phyloP scores from a whole-genome alignment of 2,797 vertebrate species.

The Pseudochaenichthys georgianus region DNA sequence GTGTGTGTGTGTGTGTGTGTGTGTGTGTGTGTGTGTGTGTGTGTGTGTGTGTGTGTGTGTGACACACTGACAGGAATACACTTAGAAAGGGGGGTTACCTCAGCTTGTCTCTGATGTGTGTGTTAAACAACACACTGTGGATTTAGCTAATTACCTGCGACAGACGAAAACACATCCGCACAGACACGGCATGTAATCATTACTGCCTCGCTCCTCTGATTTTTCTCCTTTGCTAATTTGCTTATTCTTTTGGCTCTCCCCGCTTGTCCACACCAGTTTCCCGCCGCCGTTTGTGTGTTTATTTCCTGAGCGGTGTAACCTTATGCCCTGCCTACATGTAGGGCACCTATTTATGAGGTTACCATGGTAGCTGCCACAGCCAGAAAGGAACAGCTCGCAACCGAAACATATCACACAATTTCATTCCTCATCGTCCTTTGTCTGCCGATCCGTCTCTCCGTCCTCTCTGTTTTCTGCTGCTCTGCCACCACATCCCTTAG shows the following conservation, averaged over 20 bases:
- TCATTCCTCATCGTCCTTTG: slow-evolving; percentile 53
- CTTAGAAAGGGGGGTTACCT: slow-evolving; percentile 43
- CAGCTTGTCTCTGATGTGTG: slow-evolving; percentile 46
- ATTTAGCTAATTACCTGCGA: slow-evolving; percentile 55
- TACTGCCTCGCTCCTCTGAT: background rate
- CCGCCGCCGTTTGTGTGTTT: slow-evolving; percentile 71
- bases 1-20: background rate
- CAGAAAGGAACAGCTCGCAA: slow-evolving; percentile 70
- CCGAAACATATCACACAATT: slow-evolving; percentile 65
- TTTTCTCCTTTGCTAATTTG: slow-evolving; percentile 6
- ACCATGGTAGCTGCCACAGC: slow-evolving; percentile 82
- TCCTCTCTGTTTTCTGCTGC: slow-evolving; percentile 25
- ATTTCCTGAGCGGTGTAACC: slow-evolving; percentile 81
- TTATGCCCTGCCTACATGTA: slow-evolving; percentile 82
- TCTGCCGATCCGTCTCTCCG: slow-evolving; percentile 13
- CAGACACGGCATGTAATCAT: slow-evolving; percentile 29
- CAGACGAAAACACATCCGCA: slow-evolving; percentile 45
- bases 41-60: slow-evolving; percentile 27
- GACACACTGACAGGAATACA: slow-evolving; percentile 36
- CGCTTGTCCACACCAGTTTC: slow-evolving; percentile 20
- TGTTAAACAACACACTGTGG: slow-evolving; percentile 47
- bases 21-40: slow-evolving; percentile 17
- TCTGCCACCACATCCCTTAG: slow-evolving; percentile 15
- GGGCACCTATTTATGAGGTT: slow-evolving; percentile 85
- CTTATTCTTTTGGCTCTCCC: slow-evolving; percentile 42